Base-by-base conservation (phyloP, 2,113 vertebrate species). In the Hoplias malabaricus region DNA sequence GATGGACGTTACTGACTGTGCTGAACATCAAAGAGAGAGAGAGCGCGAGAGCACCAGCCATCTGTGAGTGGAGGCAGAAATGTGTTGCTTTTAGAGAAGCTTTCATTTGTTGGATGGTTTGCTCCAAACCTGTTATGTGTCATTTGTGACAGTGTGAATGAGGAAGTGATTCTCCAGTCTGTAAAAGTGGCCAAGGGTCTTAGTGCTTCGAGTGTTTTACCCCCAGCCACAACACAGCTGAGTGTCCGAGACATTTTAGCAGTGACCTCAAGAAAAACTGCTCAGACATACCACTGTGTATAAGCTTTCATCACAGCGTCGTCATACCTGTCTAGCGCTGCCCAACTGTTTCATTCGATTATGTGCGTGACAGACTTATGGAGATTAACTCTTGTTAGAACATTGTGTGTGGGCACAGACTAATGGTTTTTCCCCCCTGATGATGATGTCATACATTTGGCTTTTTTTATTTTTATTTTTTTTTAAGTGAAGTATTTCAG, bases 401-500 rank as follows among this genome's bases (percentile, higher is more conserved):
- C 73, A 36, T 46, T 62, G 59, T 65, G 62, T 48, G 53, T 34
- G 75, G 68, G 50, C 43, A n/a, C 66, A 71, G 73, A 75, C 74
- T 73, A 61, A 87, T 81, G 68, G 38, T 85, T 82, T 82, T 83
- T n/a, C n/a, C n/a, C n/a, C 65, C 80, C 33, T 84, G 78, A 88
- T 84, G 81, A 79, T 81, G 80, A 85, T 79, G 61, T 87, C 85
- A 78, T 84, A 81, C 73, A 79, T 21, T 86, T 83, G 57, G 33
- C 19, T 9, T 63, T 29, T 10, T 29, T 10, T 25, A 5, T n/a
- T 59, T 59, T 57, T 57, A n/a, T n/a, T 74, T 79, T 65, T 87
- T 86, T 88, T 84, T 75, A 80, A 84, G 76, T 86, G 86, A 81
- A 79, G 85, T 84, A 80, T 29, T 56, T 76, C 67, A 40, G 40